Evolutionary conservation across 2,888 invertebrate genomes (phyloP), one percentile per base, ranked within the genome.

Genomic region (Nysson spinosus): DNA sequence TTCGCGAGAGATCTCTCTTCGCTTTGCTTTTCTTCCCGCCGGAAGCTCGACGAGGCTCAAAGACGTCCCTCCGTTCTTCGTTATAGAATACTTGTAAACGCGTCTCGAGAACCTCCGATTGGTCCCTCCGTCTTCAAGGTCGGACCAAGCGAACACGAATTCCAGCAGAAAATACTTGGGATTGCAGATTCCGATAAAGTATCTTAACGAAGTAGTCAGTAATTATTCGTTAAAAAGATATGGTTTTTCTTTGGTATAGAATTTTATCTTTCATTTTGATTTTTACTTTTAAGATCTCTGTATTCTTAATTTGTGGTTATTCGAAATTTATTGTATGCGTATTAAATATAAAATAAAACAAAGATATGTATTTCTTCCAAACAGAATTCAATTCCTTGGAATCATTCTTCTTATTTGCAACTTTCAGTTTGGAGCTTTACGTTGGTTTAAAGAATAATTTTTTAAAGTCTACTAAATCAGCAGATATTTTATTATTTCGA

Each of bases 141-240:
- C 17, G 39, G 14, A 20, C 56, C 44, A 11, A 52, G 52, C 30
- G 52, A 73, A 57, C 37, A 39, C 54, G 17, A 35, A 55, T 61
- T 55, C 42, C 28, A 60, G n/a, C 42, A 37, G 14, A 43, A 55
- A 58, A 55, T 32, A 42, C 51, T 65, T 35, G 56, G 34, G 71
- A 54, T 24, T 34, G 19, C 39, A 62, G 55, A 55, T 60, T 68
- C 75, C 64, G 71, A 72, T 72, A 66, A 68, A 34, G 67, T 35
- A 49, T 57, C 69, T 69, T 71, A 72, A 74, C 69, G 71, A 73
- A 79, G 69, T 64, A 52, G 55, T 56, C 62, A 54, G 52, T 35
- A 40, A 35, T 46, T 42, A 22, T 24, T 42, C 26, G 32, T 49
- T 51, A 62, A 67, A 77, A 58, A 67, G 74, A 69, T 66, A 50